A percentile compares a stretch with the other conserved stretches of the same genome.
phyloP scores from a whole-genome alignment of 2,113 vertebrate species.

The Ibidorhyncha struthersii region DNA sequence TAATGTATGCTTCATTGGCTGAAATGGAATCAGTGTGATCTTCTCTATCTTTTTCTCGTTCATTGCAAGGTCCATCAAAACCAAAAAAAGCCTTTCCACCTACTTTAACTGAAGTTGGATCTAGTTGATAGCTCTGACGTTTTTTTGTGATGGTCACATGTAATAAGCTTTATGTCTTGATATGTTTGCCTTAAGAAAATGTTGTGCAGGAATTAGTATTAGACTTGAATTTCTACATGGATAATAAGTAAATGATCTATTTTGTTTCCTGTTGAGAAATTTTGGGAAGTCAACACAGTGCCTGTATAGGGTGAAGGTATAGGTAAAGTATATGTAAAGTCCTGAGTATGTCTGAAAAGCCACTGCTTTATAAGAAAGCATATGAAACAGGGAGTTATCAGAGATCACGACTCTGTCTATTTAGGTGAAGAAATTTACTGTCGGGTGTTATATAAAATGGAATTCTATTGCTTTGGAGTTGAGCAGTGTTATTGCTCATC shows the following conservation, averaged over 20 bases:
- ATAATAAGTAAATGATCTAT: neutral
- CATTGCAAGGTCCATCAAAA: neutral
- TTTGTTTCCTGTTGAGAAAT: neutral
- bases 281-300: neutral
- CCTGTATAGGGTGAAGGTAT: neutral
- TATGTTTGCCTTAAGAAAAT: neutral
- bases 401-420: neutral
- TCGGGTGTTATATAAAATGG: neutral
- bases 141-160: neutral
- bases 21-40: neutral
- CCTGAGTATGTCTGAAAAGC: neutral
- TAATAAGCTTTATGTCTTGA: neutral
- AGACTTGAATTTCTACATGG: neutral
- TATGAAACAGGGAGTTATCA: neutral
- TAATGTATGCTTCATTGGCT: neutral
- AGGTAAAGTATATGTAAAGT: neutral
- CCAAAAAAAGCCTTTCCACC: neutral
- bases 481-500: neutral
- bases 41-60: neutral
- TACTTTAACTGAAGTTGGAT: neutral
- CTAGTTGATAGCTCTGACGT: neutral
- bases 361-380: neutral
- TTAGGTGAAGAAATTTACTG: neutral
- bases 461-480: neutral
- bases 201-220: neutral